These are phyloP conservation scores for Gambusia affinis DNA, from an alignment of 2,113 vertebrate genomes.

Conservation along the genomic window DNA sequence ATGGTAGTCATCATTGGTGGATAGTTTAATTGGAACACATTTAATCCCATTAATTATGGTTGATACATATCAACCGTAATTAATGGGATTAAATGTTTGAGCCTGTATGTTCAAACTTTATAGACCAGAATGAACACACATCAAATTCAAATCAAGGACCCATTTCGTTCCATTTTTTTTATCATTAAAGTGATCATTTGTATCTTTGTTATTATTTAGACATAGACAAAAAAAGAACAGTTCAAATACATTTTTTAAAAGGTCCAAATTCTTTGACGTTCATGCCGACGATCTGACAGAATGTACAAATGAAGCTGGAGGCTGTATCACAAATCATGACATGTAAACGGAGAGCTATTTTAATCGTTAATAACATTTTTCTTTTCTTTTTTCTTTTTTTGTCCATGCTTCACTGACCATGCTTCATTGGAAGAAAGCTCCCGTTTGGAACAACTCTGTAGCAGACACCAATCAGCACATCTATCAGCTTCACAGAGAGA, in stretches of 20 bases:
- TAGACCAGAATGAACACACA: neutral
- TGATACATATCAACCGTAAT: no score
- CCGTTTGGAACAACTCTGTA: conserved; percentile 35
- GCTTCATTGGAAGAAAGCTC: conserved; percentile 70
- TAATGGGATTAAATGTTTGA: no score
- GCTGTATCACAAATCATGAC: conserved; percentile 57
- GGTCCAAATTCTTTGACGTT: neutral
- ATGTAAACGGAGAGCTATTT: conserved; percentile 50
- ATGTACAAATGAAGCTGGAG: conserved; percentile 56
- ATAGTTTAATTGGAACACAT: no score
- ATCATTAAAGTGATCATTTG: neutral
- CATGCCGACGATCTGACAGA: neutral
- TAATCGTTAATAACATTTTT: conserved; percentile 46
- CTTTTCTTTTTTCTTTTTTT: conserved; percentile 17
- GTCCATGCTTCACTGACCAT: conserved; percentile 76
- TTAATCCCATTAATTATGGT: no score
- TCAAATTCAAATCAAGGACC: neutral
- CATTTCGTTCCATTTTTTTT: neutral
- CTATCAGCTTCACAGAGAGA: conserved; percentile 14
- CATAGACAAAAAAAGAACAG: neutral
- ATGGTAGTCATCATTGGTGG: no score
- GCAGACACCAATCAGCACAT: conserved; percentile 26
- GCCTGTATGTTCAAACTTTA: no score
- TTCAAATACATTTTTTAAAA: neutral
- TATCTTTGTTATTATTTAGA: neutral